Evolutionary conservation across 2,888 invertebrate genomes (phyloP).

Genomic region (Sepiola atlantica): DNA sequence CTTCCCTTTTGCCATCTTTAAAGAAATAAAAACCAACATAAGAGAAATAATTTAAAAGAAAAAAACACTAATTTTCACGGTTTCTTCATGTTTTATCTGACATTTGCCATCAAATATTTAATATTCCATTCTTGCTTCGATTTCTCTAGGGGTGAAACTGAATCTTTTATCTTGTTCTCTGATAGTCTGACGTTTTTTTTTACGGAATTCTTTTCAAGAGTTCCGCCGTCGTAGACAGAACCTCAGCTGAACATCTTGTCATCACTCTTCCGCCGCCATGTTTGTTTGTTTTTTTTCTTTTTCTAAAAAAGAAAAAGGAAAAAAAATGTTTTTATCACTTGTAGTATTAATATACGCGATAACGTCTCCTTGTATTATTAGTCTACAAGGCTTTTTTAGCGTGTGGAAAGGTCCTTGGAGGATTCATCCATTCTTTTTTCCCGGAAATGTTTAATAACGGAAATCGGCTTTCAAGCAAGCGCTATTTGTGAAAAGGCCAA

Average conservation of each 20-base stretch:
- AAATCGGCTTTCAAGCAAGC: background rate
- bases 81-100: background rate
- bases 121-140: slow-evolving; percentile 32
- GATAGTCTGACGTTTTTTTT: slow-evolving; percentile 4
- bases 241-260: background rate
- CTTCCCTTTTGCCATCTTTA: background rate
- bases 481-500: background rate
- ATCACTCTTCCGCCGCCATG: no score
- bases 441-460: background rate
- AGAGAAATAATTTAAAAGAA: background rate
- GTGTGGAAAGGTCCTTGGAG: background rate
- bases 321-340: slow-evolving; percentile 13
- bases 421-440: background rate
- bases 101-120: slow-evolving; percentile 32
- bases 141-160: slow-evolving; percentile 23
- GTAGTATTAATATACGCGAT: slow-evolving; percentile 21
- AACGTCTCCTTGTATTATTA: background rate
- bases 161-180: background rate
- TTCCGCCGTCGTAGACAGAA: background rate
- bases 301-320: background rate
- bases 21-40: background rate
- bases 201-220: background rate
- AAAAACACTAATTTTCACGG: background rate
- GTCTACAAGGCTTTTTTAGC: background rate
- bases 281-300: background rate